Base-by-base conservation (phyloP, 30 jellyfish, hydroid and myxozoan genomes). In the Mastigias papua region DNA sequence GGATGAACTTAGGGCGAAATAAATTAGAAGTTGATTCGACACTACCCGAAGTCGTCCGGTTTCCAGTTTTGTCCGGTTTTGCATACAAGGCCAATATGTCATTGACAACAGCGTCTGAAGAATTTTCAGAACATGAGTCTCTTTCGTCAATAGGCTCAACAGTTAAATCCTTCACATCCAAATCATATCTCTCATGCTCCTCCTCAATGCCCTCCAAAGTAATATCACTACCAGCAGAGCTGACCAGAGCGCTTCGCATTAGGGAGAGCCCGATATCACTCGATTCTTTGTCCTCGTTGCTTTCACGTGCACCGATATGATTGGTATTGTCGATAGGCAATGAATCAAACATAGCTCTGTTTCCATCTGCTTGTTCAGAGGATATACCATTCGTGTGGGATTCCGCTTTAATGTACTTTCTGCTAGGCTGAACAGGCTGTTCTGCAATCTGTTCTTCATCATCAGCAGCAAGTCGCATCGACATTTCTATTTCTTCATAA, bases 201-300 rank as follows among this genome's bases (percentile, higher is more conserved):
- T 37, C 54, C 0, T 51, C 86, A 48, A 20, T 7, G 27, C 54
- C 75, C 1, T 23, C 75, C 25, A 28, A 30, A 13, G 26, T 32
- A 25, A 26, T 28, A 34, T 33, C 50, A 42, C 69, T 50, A 30
- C 60, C 70, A 11, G 75, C 85, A 61, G 73, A 85, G 46, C 62
- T 76, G 27, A 73, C 68, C 35, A 84, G 62, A 6, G 94, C 88
- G 51, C 78, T 85, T 28, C 83, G 77, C 82, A 85, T 85, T 32
- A 85, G 73, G 4, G 94, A 60, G 9, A 85, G 8, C 0, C 88
- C 86, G 28, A 25, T n/a, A 60, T 48, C 71, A 15, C 57, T 76
- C 4, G 83, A 65, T 33, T 79, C 80, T 25, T 76, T n/a, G 21
- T 23, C 89, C 67, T 2, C 23, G 28, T 35, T 6, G 1, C 28